Conservation (phyloP, 2,888 invertebrate species). For the Drosophila kuntzei region DNA sequence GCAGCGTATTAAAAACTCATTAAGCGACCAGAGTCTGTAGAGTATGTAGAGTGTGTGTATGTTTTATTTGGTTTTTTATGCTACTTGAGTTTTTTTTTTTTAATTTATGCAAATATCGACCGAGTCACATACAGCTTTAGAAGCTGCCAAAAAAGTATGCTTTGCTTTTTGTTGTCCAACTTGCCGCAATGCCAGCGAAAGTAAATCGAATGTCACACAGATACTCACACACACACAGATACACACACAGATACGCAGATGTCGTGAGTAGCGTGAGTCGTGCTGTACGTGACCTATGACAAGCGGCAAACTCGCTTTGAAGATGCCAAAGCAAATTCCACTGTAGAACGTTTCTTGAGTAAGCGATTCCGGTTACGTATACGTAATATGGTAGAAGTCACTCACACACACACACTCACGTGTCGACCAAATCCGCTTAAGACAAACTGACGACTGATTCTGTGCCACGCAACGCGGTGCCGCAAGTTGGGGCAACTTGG, state of each 20-base stretch:
- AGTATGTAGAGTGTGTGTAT: constrained; percentile 16
- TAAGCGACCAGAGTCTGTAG: constrained; percentile 53
- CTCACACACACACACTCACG: constrained; percentile 52
- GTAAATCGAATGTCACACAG: constrained; percentile 75
- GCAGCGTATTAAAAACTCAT: constrained; percentile 80
- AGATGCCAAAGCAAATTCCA: constrained; percentile 16
- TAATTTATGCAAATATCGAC: constrained; percentile 80
- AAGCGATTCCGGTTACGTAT: constrained; percentile 35
- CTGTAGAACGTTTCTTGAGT: constrained; percentile 9
- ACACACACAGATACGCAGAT: constrained; percentile 22
- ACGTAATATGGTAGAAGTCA: constrained; percentile 21
- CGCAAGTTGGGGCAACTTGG: constrained; percentile 68
- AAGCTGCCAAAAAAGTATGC: constrained; percentile 68
- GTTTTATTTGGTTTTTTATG: constrained; percentile 38
- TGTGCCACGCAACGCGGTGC: constrained; percentile 57
- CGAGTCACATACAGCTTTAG: constrained; percentile 39
- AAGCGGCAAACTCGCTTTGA: constrained; percentile 62
- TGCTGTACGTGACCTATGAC: constrained; percentile 74
- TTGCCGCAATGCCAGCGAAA: constrained; percentile 52
- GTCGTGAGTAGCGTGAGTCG: constrained; percentile 24
- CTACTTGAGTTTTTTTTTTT: constrained; percentile 35
- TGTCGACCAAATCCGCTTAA: constrained; percentile 81
- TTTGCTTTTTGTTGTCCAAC: constrained; percentile 35
- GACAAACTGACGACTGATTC: constrained; percentile 83
- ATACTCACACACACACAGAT: constrained; percentile 25